These are phyloP conservation scores for Acleris emargana DNA, from an alignment of 2,888 invertebrate species.

Conservation along the genomic window DNA sequence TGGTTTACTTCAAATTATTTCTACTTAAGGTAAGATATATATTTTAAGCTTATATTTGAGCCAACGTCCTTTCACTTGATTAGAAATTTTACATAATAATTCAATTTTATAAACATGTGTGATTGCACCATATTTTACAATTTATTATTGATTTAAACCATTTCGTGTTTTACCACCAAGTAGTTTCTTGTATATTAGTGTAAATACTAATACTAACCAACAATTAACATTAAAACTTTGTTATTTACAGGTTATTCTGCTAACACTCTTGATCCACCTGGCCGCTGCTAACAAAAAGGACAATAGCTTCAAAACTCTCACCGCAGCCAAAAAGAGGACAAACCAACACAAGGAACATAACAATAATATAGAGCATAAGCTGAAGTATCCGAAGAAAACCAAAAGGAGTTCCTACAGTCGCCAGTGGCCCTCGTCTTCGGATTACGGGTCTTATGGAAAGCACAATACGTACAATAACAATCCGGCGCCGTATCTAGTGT, in stretches of 20 bases:
- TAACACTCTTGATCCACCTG: slow-evolving; percentile 42
- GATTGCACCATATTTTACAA: too few species aligned
- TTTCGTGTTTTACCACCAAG: too few species aligned
- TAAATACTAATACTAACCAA: too few species aligned
- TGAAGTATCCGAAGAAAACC: slow-evolving; percentile 42
- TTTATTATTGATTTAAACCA: too few species aligned
- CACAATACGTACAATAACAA: slow-evolving; percentile 42
- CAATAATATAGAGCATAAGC: slow-evolving; percentile 9
- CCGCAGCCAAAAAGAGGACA: slow-evolving; percentile 7
- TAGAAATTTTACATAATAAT: too few species aligned
- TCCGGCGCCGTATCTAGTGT: slow-evolving; percentile 70
- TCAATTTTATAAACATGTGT: too few species aligned
- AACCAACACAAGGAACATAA: slow-evolving; percentile 17
- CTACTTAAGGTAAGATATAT: slow-evolving; percentile 55
- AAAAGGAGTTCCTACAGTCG: slow-evolving; percentile 52
- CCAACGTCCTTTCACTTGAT: too few species aligned
- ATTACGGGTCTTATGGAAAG: slow-evolving; percentile 35
- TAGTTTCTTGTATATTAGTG: too few species aligned
- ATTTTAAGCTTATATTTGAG: not conserved
- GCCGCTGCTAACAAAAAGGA: slow-evolving; percentile 33
- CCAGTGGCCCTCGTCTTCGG: slow-evolving; percentile 25
- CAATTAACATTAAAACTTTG: too few species aligned
- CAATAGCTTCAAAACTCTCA: slow-evolving; percentile 9
- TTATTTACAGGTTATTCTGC: slow-evolving; percentile 48
- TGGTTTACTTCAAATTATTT: slow-evolving; percentile 54